Percentiles rank a stretch among this genome's conserved stretches.
Evolutionary conservation across 2,797 vertebrate genomes (phyloP).

Genomic region (Ateles fusciceps): DNA sequence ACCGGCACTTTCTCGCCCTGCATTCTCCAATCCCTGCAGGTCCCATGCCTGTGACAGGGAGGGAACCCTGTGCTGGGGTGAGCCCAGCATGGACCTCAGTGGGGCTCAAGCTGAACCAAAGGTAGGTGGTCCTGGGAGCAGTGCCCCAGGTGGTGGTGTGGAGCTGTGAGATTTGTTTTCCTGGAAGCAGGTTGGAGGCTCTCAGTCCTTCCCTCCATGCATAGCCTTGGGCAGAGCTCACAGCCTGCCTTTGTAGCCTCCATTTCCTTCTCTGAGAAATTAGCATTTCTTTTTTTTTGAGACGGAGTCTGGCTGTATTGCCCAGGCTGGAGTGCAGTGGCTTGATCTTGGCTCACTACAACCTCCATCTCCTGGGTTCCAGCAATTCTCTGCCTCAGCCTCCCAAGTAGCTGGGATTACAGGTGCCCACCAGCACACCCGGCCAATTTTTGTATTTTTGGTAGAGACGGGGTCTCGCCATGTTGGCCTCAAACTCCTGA

Average conservation of each 20-base stretch:
- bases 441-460: background rate
- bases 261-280: background rate
- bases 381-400: background rate
- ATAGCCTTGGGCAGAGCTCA: background rate
- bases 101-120: background rate
- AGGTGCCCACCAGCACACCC: background rate
- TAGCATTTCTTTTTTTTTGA: background rate
- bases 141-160: background rate
- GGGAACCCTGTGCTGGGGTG: background rate
- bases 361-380: background rate
- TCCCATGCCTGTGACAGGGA: background rate
- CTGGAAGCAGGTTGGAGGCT: background rate
- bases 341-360: background rate
- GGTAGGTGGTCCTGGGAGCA: background rate
- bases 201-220: background rate
- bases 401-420: background rate
- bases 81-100: background rate
- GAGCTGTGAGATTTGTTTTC: background rate
- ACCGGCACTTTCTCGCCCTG: background rate
- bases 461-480: background rate
- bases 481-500: background rate
- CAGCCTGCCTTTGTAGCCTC: background rate
- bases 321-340: background rate
- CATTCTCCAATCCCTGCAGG: background rate
- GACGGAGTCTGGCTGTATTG: background rate